phyloP scores from a whole-genome alignment of 2,888 invertebrate genomes.

The Oxytorus armatus region DNA sequence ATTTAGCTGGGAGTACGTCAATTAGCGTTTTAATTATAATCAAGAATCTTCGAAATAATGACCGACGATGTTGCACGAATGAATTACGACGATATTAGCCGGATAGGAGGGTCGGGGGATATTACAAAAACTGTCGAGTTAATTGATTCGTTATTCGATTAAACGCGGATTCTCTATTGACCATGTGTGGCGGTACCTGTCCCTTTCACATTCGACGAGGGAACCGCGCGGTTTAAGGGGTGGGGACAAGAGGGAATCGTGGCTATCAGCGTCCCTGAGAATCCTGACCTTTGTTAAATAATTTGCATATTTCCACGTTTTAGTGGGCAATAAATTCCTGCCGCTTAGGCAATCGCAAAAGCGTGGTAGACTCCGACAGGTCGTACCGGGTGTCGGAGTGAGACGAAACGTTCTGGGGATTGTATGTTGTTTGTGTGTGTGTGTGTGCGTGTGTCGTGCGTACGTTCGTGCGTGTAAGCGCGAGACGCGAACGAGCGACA shows the following conservation, averaged over 20 bases:
- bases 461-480: slow-evolving; percentile 30
- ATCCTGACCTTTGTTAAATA: slow-evolving; percentile 82
- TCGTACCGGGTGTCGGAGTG: slow-evolving; percentile 72
- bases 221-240: neutral
- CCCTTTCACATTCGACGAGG: neutral
- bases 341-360: slow-evolving; percentile 80
- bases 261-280: slow-evolving; percentile 72
- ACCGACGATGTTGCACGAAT: slow-evolving; percentile 25
- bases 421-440: neutral
- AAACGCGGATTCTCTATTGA: slow-evolving; percentile 55
- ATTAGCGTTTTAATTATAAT: slow-evolving; percentile 69
- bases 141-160: slow-evolving; percentile 71
- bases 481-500: slow-evolving; percentile 69
- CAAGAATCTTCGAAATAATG: slow-evolving; percentile 50
- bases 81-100: slow-evolving; percentile 53
- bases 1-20: slow-evolving; percentile 45
- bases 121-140: slow-evolving; percentile 62
- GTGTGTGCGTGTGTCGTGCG: neutral
- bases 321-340: slow-evolving; percentile 81
- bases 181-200: slow-evolving; percentile 28
- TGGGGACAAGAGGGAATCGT: slow-evolving; percentile 23
- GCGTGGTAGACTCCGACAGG: slow-evolving; percentile 72
- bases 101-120: neutral
- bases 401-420: slow-evolving; percentile 70
- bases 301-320: slow-evolving; percentile 82